These are phyloP conservation scores for Pseudotriccus pelzelni DNA, from an alignment of 2,797 vertebrate genomes.

Conservation along the genomic window DNA sequence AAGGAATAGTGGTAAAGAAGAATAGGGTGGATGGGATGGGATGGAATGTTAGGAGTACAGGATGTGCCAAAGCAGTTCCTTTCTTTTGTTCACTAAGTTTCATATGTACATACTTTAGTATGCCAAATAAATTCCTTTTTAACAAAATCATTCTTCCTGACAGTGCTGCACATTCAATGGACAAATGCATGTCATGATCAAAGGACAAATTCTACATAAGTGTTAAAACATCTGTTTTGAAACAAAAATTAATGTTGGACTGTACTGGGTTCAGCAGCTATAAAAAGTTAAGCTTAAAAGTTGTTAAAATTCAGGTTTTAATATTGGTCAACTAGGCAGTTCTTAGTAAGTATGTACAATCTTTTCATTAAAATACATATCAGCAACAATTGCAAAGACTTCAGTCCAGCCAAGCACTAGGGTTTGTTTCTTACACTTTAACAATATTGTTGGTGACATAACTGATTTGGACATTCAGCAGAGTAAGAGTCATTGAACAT, in stretches of 20 bases:
- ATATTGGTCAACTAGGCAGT: background rate
- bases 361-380: background rate
- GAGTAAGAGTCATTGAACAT: background rate
- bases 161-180: background rate
- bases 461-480: background rate
- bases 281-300: background rate
- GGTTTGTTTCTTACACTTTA: background rate
- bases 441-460: background rate
- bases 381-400: background rate
- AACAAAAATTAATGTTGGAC: background rate
- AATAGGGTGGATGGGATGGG: background rate
- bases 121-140: background rate
- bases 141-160: background rate
- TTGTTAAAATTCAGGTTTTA: background rate
- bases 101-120: background rate
- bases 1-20: background rate
- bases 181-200: background rate
- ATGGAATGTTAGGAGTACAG: background rate
- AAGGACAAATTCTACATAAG: background rate
- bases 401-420: background rate
- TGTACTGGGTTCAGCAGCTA: background rate
- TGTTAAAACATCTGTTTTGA: background rate
- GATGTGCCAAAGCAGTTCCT: background rate
- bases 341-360: background rate
- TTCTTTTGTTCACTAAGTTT: background rate